Evolutionary conservation across 92 coral and sea anemone genomes (phyloP), one percentile per base, ranked within the genome.

Genomic region (Muricea muricata): DNA sequence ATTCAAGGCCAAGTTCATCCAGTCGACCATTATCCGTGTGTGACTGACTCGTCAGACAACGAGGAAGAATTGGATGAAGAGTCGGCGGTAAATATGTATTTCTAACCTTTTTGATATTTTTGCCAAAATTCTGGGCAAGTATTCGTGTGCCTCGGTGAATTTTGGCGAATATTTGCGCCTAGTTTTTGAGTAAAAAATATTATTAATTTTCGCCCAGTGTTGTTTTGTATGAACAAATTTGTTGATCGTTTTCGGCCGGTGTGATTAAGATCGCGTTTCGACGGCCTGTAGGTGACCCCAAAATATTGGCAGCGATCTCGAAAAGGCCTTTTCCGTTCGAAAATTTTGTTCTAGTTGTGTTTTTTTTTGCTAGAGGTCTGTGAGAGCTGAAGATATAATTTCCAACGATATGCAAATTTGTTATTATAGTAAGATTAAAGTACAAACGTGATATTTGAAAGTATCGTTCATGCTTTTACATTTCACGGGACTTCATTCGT

Each of bases 31-130:
- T 78, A 70, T 89, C 98, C 99, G 76, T 92, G 97, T 88, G 88
- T 92, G 78, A 94, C 99, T 75, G 99, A 97, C 84, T 97, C 99
- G 78, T 96, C 97, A 41, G 99, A 93, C 73, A 97, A 92, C 75
- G 98, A 91, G 63, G 97, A 93, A 67, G 97, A 94, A 71, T 63
- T 87, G 34, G 97, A 93, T 93, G 92, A 93, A 85, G 98, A 93
- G 74, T 88, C 97, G 61, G 99, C 98, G 92, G 98, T 93, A 86
- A 93, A 86, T 60, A 70, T 45, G 35, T 66, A 78, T 89, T 84
- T 23, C 11, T 13, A 1, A 29, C 18, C 79, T 13, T 45, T 6
- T n/a, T 5, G 46, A 41, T 73, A 41, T 73, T 40, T 28, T 6
- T 24, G 4, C 8, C 24, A 46, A 48, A 73, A 24, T 15, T 73